Evolutionary conservation across 2,797 vertebrate species (phyloP), one percentile per base, ranked within the genome.

Genomic region (Cyprinodon diabolis): DNA sequence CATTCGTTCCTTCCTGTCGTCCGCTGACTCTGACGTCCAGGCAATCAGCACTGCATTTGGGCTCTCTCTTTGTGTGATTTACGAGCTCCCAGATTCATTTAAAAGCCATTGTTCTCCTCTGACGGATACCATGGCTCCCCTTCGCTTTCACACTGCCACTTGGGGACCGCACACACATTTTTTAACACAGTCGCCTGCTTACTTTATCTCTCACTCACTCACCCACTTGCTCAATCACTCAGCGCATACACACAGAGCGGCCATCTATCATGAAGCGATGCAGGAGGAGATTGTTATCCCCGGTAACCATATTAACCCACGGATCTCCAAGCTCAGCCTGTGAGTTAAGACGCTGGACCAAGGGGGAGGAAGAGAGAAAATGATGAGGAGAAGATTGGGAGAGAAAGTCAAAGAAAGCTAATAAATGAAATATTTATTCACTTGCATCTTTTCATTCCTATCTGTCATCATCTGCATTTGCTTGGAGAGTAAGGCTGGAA

Each of bases 31-130:
- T 90, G 90, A 91, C 92, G 89, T 93, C 90, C 91, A 89, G 90
- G 91, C 93, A 94, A 94, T 94, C 94, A 93, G 87, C 77, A 80
- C 89, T 86, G 85, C 90, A 88, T 94, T 94, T 93, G 88, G 90
- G 91, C 90, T 91, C 93, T 91, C 87, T 92, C 91, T 93, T 92
- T 92, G 90, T 90, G 90, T 94, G 94, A 95, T 94, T 94, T 94
- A 95, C 87, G 91, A 94, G 93, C 90, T 87, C 91, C 84, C 90
- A 93, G 94, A 93, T 95, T 95, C 93, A 93, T 95, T 95, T 95
- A 95, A 94, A 93, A 94, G 93, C 93, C 92, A 95, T 95, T 95
- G 94, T 95, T 94, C 94, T 94, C 91, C 77, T 85, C 89, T 92
- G 93, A 93, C 90, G 87, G 91, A 93, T 93, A 91, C 90, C 85